Base-by-base conservation (phyloP, 30 jellyfish, hydroid and myxozoan species). In the Catostylus mosaicus region DNA sequence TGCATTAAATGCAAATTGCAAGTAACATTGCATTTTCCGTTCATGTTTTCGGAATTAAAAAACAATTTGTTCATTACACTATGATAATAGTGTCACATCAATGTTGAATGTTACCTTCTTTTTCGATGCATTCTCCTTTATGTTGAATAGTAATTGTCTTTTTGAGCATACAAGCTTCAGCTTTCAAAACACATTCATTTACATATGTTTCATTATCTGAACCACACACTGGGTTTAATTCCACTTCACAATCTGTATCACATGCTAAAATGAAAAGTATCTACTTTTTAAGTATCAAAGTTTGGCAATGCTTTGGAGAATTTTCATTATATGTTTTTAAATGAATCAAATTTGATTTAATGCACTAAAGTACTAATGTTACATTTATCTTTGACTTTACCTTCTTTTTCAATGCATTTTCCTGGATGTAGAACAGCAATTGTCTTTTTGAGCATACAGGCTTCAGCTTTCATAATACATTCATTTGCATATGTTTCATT, bases 161-260 rank as follows among this genome's bases (percentile, higher is more conserved):
- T 7, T 31, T 14, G 24, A 14, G 72, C 18, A 27, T 20, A 40
- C 90, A 79, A 1, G 90, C 68, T 31, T 79, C 90, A 31, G 62
- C 47, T 79, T 51, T 79, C 90, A 79, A 0, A 2, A 63, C 29
- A 47, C 90, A 79, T 30, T 79, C 82, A 18, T 79, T 79, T 43
- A 82, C 90, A 30, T 79, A 79, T 57, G 90, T 65, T 30, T 47
- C 64, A 47, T 47, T 43, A 31, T 79, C 73, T 64, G 90, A 12
- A 40, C 90, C 90, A 65, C 90, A 79, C 8, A 79, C 82, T 7
- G 90, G 90, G 38, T 40, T 51, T 74, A 24, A 63, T 11, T 40
- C 75, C 9, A 72, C 30, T 26, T 22, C 32, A 48, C 90, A 79
- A 9, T n/a, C 33, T 32, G 29, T 40, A 65, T 64, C 54, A 61